Base-by-base conservation (phyloP, 2,113 vertebrate genomes). In the Cnemophilus loriae region DNA sequence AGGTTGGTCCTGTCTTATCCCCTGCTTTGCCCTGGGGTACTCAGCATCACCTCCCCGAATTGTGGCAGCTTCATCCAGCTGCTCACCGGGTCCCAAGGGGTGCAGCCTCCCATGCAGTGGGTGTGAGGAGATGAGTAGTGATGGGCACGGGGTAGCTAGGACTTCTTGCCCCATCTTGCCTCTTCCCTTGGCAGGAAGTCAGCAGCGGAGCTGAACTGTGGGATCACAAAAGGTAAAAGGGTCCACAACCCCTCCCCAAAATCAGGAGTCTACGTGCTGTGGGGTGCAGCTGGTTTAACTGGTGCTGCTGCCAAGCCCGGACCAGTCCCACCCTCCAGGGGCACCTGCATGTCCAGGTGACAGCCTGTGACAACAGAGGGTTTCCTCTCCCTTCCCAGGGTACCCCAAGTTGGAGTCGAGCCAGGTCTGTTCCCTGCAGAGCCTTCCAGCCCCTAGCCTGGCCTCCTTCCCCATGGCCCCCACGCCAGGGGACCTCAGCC, bases 391-490 rank as follows among this genome's bases (percentile, higher is more conserved):
- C 23, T 55, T 16, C 64, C 30, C 64, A 97, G 97, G 93, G 35
- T 87, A 85, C 42, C 92, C 94, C 35, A 89, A 82, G 28, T 27
- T 89, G 84, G 93, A 96, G 37, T 37, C 61, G 0, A 95, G 84
- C 59, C 96, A 60, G 10, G 69, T 85, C 47, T 96, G 95, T 79
- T 93, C 91, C 85, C 86, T 96, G 44, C 90, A 85, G 39, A 94
- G 90, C 83, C 94, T 98, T 50, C 79, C 97, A 1, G 94, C 96
- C 47, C 64, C 97, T 5, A 49, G 96, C 44, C 96, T 98, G 35
- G 90, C 98, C 73, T 97, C 98, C 12, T 98, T 98, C 92, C 98
- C 98, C 42, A 87, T 93, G 26, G 92, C 94, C 32, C 95, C 93
- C 13, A 56, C n/a, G 2, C 97, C 97, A 0, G 98, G 97, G 37